Conservation (phyloP, 2,113 vertebrate species). For the Passerina amoena region DNA sequence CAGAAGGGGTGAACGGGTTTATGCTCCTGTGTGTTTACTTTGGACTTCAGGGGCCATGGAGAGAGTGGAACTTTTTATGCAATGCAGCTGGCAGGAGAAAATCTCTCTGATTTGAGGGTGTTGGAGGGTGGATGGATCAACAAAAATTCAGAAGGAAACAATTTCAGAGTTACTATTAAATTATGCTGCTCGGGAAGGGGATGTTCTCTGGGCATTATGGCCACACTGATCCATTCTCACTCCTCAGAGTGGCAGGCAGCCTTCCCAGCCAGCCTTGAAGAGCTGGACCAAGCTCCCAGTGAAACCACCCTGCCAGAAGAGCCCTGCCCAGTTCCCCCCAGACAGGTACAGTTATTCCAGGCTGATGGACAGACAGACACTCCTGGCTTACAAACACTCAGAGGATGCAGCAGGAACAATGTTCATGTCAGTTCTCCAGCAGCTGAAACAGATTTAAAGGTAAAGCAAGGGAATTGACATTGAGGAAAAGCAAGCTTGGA, state of each 20-base stretch:
- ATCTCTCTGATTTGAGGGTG: background rate
- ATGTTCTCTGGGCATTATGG: background rate
- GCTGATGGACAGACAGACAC: background rate
- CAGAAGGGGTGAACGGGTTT: background rate
- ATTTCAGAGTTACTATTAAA: background rate
- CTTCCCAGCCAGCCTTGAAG: background rate
- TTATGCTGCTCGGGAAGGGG: background rate
- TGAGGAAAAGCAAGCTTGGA: background rate
- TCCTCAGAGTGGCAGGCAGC: background rate
- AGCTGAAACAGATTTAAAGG: background rate
- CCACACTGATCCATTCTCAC: background rate
- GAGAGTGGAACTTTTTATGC: constrained; percentile 6
- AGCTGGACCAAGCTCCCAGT: background rate
- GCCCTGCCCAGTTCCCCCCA: background rate
- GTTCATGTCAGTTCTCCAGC: background rate
- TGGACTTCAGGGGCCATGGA: background rate
- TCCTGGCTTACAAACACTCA: background rate
- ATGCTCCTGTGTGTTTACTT: constrained; percentile 6
- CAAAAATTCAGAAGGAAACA: background rate
- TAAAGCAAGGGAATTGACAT: background rate
- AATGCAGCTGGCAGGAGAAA: background rate
- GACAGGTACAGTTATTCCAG: background rate
- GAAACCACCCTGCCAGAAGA: background rate
- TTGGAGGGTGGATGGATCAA: background rate
- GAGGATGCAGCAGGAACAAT: background rate